Base-by-base conservation (phyloP, 2,113 vertebrate genomes). In the Chaenocephalus aceratus region DNA sequence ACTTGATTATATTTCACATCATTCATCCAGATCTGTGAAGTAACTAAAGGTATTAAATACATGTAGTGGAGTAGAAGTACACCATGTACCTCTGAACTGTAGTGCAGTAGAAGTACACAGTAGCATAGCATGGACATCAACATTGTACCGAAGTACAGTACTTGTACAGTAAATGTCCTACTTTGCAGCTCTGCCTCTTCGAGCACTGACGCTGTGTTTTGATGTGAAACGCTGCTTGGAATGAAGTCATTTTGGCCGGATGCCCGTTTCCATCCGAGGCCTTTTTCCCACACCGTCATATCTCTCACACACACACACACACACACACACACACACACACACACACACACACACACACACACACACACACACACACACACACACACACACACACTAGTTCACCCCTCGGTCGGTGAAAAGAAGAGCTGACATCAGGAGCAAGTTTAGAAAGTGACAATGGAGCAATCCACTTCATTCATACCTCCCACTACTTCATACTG, bases 201-300 rank as follows among this genome's bases (percentile, higher is more conserved):
- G 70, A 73, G 80, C 67, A 74, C 65, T 56, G 81, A 82, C 86
- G 87, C 83, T 87, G 83, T 88, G 85, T 86, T 91, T 91, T 75
- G 82, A 92, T 90, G 86, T 88, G 84, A 92, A 91, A 92, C 76
- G 69, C 80, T 87, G 86, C 85, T 79, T 81, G 88, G 86, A 93
- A 88, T 94, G 93, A 95, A 96, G 95, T 95, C 92, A 92, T 89
- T 93, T 97, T 41, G 96, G 96, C 91, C 68, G n/a, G 49, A 70
- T 79, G 96, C 95, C 94, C 86, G 86, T 95, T 96, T 96, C 95
- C 96, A 94, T 93, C 93, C 67, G 61, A 88, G 88, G 84, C 84
- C 79, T 77, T 77, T 90, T 88, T 88, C 88, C 86, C 90, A 86
- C 82, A 41, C 5, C 82, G 77, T 88, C 84, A 56, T 84, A 79